These are phyloP conservation scores for Clupea harengus DNA, from an alignment of 2,113 vertebrate genomes.

Conservation along the genomic window DNA sequence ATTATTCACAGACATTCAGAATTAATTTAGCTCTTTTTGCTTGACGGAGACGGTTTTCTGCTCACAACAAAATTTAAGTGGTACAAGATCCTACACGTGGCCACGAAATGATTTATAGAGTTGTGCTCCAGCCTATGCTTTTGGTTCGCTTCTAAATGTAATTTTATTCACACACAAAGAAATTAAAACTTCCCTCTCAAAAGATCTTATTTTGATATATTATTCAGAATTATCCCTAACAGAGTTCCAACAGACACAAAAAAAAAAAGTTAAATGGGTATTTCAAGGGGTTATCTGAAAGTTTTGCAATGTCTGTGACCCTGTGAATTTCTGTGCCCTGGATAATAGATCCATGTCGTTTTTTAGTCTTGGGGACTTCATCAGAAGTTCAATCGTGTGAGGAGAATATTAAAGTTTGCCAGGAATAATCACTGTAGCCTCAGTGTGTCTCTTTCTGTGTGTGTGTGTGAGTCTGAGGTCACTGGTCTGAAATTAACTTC, in stretches of 20 bases:
- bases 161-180: neutral
- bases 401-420: conserved; percentile 6
- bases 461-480: neutral
- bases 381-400: conserved; percentile 5
- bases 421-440: neutral
- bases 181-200: conserved; percentile 29
- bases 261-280: conserved; percentile 12
- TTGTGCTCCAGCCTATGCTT: neutral
- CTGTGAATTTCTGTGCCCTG: neutral
- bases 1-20: conserved; percentile 46
- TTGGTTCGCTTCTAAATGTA: neutral
- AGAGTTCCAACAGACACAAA: neutral
- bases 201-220: conserved; percentile 26
- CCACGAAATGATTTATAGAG: conserved; percentile 49
- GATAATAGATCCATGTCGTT: neutral
- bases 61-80: conserved; percentile 40
- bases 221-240: conserved; percentile 22
- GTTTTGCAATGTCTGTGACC: neutral
- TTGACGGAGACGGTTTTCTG: conserved; percentile 35
- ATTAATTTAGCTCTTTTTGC: conserved; percentile 41
- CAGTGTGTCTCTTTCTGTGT: neutral
- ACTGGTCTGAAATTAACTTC: conserved; percentile 9
- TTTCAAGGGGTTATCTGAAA: neutral
- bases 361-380: conserved; percentile 6
- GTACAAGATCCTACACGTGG: conserved; percentile 36